These are phyloP conservation scores for Baryphthengus martii DNA, from an alignment of 2,113 vertebrate species.

Conservation along the genomic window DNA sequence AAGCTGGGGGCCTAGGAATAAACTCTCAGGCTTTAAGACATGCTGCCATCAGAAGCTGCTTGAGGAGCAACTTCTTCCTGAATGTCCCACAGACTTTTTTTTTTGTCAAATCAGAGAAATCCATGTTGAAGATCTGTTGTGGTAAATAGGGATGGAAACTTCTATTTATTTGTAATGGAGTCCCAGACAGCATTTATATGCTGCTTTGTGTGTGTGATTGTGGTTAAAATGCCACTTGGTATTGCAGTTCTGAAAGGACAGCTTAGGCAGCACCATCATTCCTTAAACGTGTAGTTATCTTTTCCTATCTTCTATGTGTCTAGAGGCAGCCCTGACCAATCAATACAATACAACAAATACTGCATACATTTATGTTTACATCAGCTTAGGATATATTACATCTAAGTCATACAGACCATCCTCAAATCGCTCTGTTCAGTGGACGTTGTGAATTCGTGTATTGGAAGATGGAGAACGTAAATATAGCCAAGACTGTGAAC, in stretches of 20 bases:
- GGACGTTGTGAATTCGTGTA: not conserved
- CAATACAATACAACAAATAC: not conserved
- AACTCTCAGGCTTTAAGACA: not conserved
- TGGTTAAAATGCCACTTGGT: not conserved
- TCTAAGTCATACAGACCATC: not conserved
- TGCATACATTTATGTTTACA: not conserved
- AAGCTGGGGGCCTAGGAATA: not conserved
- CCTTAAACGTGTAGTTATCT: not conserved
- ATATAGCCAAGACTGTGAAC: not conserved
- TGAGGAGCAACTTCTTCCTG: not conserved
- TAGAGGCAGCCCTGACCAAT: not conserved
- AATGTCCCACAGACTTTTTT: fast-evolving
- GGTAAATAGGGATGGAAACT: not conserved
- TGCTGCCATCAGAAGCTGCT: not conserved
- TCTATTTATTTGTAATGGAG: not conserved
- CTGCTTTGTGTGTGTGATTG: not conserved
- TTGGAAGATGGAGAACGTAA: not conserved
- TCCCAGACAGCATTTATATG: not conserved
- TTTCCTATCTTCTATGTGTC: not conserved
- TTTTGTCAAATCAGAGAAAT: not conserved
- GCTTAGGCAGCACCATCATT: not conserved
- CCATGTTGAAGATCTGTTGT: not conserved
- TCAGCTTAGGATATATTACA: not conserved
- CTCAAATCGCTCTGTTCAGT: not conserved
- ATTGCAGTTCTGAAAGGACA: not conserved